Evolutionary conservation across 2,888 invertebrate genomes (phyloP).

Genomic region (Eupelmus urozonus): DNA sequence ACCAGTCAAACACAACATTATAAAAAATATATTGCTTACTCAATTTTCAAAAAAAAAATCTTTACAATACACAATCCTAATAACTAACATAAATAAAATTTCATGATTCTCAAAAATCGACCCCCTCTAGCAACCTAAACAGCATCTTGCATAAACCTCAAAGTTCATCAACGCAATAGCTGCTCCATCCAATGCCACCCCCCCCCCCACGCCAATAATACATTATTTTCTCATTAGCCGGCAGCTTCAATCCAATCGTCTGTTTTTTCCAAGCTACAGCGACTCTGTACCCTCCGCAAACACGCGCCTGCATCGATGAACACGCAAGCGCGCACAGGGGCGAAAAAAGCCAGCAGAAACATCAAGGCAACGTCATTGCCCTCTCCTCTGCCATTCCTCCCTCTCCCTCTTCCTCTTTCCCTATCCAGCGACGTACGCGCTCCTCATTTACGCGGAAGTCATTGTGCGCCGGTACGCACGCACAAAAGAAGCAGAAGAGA

Average conservation of each 20-base stretch:
- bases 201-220: too few species aligned
- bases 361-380: not conserved
- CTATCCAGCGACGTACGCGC: not conserved
- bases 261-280: too few species aligned
- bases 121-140: too few species aligned
- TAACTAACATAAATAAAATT: too few species aligned
- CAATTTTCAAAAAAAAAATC: too few species aligned
- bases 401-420: not conserved
- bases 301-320: not conserved
- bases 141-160: too few species aligned
- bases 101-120: too few species aligned
- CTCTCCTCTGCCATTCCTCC: not conserved
- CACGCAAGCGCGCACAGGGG: not conserved
- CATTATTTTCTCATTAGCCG: not conserved
- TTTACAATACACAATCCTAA: too few species aligned
- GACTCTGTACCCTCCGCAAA: not conserved
- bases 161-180: too few species aligned
- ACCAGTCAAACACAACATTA: too few species aligned
- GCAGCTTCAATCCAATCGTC: not conserved
- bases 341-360: not conserved
- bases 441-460: conserved; percentile 32
- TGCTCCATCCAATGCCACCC: too few species aligned
- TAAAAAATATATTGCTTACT: too few species aligned
- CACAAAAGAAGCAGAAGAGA: conserved; percentile 20
- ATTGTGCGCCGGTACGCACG: not conserved